Evolutionary conservation across 2,113 vertebrate genomes (phyloP), one percentile per base, ranked within the genome.

Genomic region (Coryphaenoides rupestris): DNA sequence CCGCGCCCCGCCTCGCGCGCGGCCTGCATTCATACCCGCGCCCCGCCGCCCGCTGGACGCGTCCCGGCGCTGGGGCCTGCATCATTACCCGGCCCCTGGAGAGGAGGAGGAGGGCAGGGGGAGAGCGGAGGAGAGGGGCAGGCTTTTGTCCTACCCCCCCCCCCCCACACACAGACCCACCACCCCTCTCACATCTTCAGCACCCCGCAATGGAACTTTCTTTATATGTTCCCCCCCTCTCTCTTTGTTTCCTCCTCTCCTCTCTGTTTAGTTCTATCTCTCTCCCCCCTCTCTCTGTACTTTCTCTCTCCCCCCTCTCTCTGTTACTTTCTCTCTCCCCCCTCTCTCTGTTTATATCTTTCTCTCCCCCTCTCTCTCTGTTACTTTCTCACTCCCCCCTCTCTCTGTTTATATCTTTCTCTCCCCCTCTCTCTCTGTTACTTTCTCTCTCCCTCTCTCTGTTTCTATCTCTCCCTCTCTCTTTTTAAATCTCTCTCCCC

Each of bases 181-280:
- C 58, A n/a, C 69, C 68, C 81, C 84, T 73, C 79, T 68, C 81
- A 87, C 89, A 90, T 89, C 91, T 88, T 84, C 78, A 85, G 77
- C 83, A 84, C 66, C 33, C 64, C 81, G 66, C 73, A 76, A 56
- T 62, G 47, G 16, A 73, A 17, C 64, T 69, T 24, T 53, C 72
- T 70, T 47, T 50, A n/a, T n/a, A n/a, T n/a, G n/a, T n/a, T n/a
- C n/a, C n/a, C n/a, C n/a, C n/a, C n/a, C n/a, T n/a, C n/a, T n/a
- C n/a, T n/a, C n/a, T 80, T 75, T 47, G 63, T 68, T 76, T 68
- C 9, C 55, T 66, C 69, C 23, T 53, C 66, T 76, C 68, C 47
- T n/a, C n/a, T n/a, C 77, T n/a, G n/a, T n/a, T n/a, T n/a, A n/a
- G n/a, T 62, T 63, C 58, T 40, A 45, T 50, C 47, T 16, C 46